Base-by-base conservation (phyloP, 2,797 vertebrate genomes). In the Taenioides sp. region DNA sequence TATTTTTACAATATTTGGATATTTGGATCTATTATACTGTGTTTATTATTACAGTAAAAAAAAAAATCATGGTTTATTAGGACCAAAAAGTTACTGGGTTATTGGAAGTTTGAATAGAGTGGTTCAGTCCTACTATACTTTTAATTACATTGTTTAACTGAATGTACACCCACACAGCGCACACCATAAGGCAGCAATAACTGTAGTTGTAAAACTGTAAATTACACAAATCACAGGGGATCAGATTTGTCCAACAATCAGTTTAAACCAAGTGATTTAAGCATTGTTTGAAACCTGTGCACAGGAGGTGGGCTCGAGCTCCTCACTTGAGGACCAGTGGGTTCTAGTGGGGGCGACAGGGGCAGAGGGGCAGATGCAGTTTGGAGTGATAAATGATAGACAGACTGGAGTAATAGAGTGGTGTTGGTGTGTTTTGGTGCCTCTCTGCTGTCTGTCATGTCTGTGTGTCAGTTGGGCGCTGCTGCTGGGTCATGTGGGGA, bases 401-500 rank as follows among this genome's bases (percentile, higher is more conserved):
- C 81, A 82, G 72, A 54, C 80, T 87, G 75, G 57, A 69, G 81
- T 72, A 72, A 83, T 74, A 70, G 74, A 81, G 74, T 60, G 60
- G 68, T 83, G 82, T 71, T 75, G 78, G 78, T 75, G 65, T 67
- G 74, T 78, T 75, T 76, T 72, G 77, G 85, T 80, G 80, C 71
- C 72, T 81, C 75, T 77, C 74, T 78, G 78, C 74, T 86, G 83
- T 87, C 78, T 79, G 73, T 80, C 70, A 75, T 76, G 75, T 76
- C 73, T 82, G 74, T 78, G 73, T 78, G 84, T 86, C 85, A 86
- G 12, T 10, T 2, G 9, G 34, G 34, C 60, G 79, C 73, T 77
- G 73, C 60, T 64, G 79, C 81, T 71, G 70, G 83, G 82, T 86
- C 80, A 81, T 74, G 78, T 80, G 80, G 77, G 81, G 76, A 80